phyloP scores from a whole-genome alignment of 2,888 invertebrate species.

The Gnatocerus cornutus region DNA sequence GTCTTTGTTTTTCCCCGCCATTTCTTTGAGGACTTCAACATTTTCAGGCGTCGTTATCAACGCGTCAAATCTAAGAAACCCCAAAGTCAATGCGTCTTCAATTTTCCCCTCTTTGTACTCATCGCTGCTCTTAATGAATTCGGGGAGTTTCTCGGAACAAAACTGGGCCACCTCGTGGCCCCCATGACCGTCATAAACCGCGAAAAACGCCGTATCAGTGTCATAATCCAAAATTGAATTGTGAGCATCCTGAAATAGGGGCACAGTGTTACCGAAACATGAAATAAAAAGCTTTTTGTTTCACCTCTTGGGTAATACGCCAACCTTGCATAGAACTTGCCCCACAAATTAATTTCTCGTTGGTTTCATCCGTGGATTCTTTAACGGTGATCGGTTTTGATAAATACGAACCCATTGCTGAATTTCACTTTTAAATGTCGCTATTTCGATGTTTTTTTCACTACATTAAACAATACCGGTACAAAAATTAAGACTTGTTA shows the following conservation, averaged over 20 bases:
- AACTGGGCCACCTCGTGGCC: conserved; percentile 97
- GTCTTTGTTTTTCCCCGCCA: conserved; percentile 70
- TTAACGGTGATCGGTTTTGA: conserved; percentile 94
- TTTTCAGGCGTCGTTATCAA: conserved; percentile 85
- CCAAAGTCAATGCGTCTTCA: conserved; percentile 85
- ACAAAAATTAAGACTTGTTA: conserved; percentile 56
- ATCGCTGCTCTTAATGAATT: conserved; percentile 84
- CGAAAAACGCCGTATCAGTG: conserved; percentile 88
- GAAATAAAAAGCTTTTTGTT: not conserved
- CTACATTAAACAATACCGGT: conserved; percentile 48
- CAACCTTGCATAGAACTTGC: conserved; percentile 99
- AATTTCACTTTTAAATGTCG: not conserved
- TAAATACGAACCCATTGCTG: conserved; percentile 91
- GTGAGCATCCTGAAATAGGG: conserved; percentile 90
- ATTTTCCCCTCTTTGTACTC: conserved; percentile 84
- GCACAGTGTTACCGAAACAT: not conserved
- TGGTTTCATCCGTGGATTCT: conserved; percentile 85
- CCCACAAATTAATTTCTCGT: conserved; percentile 85
- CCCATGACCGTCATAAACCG: conserved; percentile 99
- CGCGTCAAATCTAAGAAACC: conserved; percentile 93
- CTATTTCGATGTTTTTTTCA: not conserved
- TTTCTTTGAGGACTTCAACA: conserved; percentile 78
- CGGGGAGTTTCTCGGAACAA: conserved; percentile 87
- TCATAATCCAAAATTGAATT: conserved; percentile 93
- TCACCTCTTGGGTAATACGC: conserved; percentile 98